Percentiles rank a stretch among this genome's conserved stretches.
Evolutionary conservation across 2,113 vertebrate species (phyloP).

Genomic region (Chitala chitala): DNA sequence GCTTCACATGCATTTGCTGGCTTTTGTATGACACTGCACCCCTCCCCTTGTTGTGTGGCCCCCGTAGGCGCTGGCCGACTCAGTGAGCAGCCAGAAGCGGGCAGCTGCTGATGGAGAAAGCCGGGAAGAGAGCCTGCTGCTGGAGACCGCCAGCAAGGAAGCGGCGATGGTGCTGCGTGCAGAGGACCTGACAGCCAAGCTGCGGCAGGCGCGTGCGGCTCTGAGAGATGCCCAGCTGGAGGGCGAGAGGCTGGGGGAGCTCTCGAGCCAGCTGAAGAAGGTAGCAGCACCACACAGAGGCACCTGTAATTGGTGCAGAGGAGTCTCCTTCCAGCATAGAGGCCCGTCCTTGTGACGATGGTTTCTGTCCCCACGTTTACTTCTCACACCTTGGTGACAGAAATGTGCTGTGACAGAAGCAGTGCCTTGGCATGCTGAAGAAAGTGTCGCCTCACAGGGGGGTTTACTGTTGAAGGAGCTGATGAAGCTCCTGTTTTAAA

Average conservation of each 20-base stretch:
- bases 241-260: slow-evolving; percentile 56
- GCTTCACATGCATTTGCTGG: too few species aligned
- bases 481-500: too few species aligned
- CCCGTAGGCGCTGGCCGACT: slow-evolving; percentile 70
- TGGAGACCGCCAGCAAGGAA: slow-evolving; percentile 72
- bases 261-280: slow-evolving; percentile 66
- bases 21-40: not conserved
- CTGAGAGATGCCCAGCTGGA: slow-evolving; percentile 61
- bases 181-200: slow-evolving; percentile 66
- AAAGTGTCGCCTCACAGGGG: too few species aligned
- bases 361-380: too few species aligned
- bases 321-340: too few species aligned
- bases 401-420: too few species aligned
- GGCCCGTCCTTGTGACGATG: too few species aligned
- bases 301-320: too few species aligned
- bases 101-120: slow-evolving; percentile 72
- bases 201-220: slow-evolving; percentile 60
- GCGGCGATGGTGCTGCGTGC: slow-evolving; percentile 65
- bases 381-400: too few species aligned
- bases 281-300: slow-evolving; percentile 36
- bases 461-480: too few species aligned
- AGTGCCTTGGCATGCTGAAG: too few species aligned
- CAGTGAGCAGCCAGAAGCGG: slow-evolving; percentile 69
- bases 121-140: slow-evolving; percentile 67
- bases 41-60: not conserved